phyloP scores from a whole-genome alignment of 2,888 invertebrate species.

The Osmoderma eremita region DNA sequence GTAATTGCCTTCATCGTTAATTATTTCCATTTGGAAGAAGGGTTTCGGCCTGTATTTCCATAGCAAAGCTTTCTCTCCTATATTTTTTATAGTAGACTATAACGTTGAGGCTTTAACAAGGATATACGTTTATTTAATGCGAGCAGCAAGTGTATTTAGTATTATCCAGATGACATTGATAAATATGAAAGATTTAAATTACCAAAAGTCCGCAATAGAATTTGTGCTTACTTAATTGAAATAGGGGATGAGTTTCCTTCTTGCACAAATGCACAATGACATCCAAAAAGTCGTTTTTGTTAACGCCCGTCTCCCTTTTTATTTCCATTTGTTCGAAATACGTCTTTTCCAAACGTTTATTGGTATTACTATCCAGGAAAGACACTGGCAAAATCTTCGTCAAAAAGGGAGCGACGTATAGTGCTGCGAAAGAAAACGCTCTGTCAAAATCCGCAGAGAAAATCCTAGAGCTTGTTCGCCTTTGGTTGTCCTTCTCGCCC shows the following conservation, averaged over 20 bases:
- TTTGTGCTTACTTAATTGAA: background rate
- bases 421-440: conserved; percentile 46
- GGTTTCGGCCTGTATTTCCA: too few relatives aligned
- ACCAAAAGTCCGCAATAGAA: too few relatives aligned
- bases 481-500: conserved; percentile 56
- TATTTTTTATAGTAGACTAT: too few relatives aligned
- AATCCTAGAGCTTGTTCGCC: conserved; percentile 55
- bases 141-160: too few relatives aligned
- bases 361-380: conserved; percentile 34
- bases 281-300: conserved; percentile 69
- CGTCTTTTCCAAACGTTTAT: conserved; percentile 32
- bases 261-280: conserved; percentile 66
- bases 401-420: conserved; percentile 46
- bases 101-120: too few relatives aligned
- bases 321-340: conserved; percentile 39
- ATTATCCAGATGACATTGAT: background rate
- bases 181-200: background rate
- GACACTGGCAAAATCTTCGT: conserved; percentile 35
- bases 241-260: conserved; percentile 54
- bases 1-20: too few relatives aligned
- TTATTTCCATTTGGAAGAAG: too few relatives aligned
- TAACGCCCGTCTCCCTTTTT: conserved; percentile 44
- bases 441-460: conserved; percentile 51
- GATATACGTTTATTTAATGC: too few relatives aligned
- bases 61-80: too few relatives aligned